A percentile compares a stretch with the other conserved stretches of the same genome.
phyloP scores from a whole-genome alignment of 92 coral and sea anemone genomes.

The Umimayanthus chanpuru region DNA sequence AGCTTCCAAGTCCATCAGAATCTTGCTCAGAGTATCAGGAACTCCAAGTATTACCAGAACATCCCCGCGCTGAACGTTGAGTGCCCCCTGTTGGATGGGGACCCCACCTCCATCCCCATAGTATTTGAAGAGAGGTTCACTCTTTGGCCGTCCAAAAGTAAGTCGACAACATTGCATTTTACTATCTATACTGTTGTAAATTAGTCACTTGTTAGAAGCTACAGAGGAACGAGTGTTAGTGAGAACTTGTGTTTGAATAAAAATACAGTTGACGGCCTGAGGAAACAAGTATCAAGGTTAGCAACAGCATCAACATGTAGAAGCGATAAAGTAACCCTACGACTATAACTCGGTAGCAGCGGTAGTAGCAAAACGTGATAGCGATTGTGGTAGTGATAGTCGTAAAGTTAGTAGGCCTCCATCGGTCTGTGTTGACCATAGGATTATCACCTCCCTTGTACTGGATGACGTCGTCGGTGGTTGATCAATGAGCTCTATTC shows the following conservation, averaged over 20 bases:
- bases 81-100: slow-evolving; percentile 89
- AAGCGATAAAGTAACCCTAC: no score
- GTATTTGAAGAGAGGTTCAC: slow-evolving; percentile 86
- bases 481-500: no score
- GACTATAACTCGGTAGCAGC: no score
- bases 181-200: slow-evolving; percentile 1
- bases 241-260: background rate
- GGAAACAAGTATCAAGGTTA: background rate
- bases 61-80: slow-evolving; percentile 86
- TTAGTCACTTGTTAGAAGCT: background rate
- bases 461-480: no score
- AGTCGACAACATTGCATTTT: background rate
- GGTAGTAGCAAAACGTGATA: no score
- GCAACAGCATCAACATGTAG: background rate
- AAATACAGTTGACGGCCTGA: background rate
- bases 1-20: slow-evolving; percentile 85
- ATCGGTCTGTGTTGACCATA: no score
- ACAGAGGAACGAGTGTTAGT: background rate
- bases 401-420: no score
- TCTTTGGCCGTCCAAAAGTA: slow-evolving; percentile 6
- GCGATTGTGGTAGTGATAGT: no score
- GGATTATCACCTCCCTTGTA: no score
- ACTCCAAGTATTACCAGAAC: slow-evolving; percentile 80
- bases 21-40: slow-evolving; percentile 85
- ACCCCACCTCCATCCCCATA: slow-evolving; percentile 77